Evolutionary conservation across 2,888 invertebrate genomes (phyloP), one percentile per base, ranked within the genome.

Genomic region (Tinea trinotella): DNA sequence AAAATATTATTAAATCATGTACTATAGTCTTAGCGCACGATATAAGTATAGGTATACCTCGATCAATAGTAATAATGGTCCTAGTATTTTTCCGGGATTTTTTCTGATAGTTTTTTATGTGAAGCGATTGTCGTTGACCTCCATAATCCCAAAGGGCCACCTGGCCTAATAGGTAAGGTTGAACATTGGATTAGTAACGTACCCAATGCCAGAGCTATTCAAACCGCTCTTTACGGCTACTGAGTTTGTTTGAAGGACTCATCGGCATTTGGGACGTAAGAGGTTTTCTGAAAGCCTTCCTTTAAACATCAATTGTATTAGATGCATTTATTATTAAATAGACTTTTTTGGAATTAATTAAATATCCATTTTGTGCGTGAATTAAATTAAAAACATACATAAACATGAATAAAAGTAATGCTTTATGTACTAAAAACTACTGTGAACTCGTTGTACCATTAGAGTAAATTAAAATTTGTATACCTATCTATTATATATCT

Each of bases 101-200:
- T 30, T 30, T 2, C 30, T 30, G 7, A 30, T 30, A 30, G 30
- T 30, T 30, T 30, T 30, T 30, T 30, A 30, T 30, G 30, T 30
- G 30, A 30, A 30, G 30, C 30, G 30, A 40, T 40, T 15, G 40
- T 40, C 40, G 40, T 12, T n/a, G 40, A 12, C 40, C 40, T 40
- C 15, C 13, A 7, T 40, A 40, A 40, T 40, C 40, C 40, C 13
- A 15, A 30, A 30, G 30, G 40, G 13, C 12, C 13, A 40, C 40
- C 40, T 40, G 40, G 12, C 40, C 40, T 40, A 40, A 40, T 40
- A 40, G 40, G 40, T 40, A 40, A 15, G 40, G 40, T 40, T 40
- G 40, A 40, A n/a, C n/a, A 40, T 40, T 40, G 13, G 40, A 40
- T 40, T 40, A 40, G 40, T 40, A 40, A 40, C 15, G 12, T 40